These are phyloP conservation scores for Synergus itoensis DNA, from an alignment of 2,888 invertebrate species.

Conservation along the genomic window DNA sequence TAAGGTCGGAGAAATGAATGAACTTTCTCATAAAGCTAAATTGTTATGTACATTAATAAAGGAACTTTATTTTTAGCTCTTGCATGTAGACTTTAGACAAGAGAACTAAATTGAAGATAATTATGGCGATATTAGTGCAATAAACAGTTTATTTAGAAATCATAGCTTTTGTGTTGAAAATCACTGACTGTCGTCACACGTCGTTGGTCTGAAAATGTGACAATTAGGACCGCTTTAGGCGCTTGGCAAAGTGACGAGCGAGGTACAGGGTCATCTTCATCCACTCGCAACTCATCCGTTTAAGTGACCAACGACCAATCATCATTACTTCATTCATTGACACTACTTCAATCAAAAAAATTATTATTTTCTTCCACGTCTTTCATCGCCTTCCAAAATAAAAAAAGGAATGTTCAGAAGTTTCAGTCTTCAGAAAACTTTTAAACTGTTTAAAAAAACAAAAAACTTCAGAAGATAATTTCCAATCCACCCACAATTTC, in stretches of 20 bases:
- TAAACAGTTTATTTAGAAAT: neutral
- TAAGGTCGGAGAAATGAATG: no score
- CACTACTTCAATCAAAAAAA: neutral
- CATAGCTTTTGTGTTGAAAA: neutral
- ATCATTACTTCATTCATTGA: slow-evolving; percentile 1
- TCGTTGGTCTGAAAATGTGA: neutral
- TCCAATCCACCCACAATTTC: no score
- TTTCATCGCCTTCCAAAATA: neutral
- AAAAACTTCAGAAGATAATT: no score
- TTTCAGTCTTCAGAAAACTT: no score
- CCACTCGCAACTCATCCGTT: slow-evolving; percentile 10
- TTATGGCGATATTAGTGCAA: neutral
- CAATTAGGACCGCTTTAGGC: neutral
- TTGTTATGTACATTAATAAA: no score
- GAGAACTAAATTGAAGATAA: no score
- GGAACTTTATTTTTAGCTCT: no score
- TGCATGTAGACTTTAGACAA: no score
- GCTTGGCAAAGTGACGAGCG: slow-evolving; percentile 3
- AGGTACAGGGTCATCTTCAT: slow-evolving; percentile 13
- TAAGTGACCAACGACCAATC: slow-evolving; percentile 4
- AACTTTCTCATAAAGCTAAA: no score
- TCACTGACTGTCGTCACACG: slow-evolving; percentile 1
- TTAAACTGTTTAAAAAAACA: no score
- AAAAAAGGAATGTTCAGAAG: no score
- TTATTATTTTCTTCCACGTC: neutral